Percentiles rank a stretch among this genome's conserved stretches.
Evolutionary conservation across 2,113 vertebrate species (phyloP).

Genomic region (Plecotus auritus): DNA sequence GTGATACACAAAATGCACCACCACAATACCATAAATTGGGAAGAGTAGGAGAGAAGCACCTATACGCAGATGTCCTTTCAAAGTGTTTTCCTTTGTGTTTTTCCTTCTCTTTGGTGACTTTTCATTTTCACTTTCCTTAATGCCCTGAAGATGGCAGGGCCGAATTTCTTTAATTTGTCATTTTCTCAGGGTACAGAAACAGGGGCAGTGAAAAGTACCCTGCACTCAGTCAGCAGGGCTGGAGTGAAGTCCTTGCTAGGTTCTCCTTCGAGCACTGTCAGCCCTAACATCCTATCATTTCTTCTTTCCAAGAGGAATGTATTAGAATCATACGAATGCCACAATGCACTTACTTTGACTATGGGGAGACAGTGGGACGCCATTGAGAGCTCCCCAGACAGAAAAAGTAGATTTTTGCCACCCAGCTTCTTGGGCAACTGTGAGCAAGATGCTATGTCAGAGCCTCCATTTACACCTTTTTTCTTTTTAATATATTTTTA

Average conservation of each 20-base stretch:
- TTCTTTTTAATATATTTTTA: no score
- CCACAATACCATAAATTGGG: background rate
- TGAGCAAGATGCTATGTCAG: background rate
- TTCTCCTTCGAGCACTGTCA: background rate
- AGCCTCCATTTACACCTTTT: background rate
- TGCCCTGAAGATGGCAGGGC: background rate
- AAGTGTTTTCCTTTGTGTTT: background rate
- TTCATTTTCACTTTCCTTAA: background rate
- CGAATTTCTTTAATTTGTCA: background rate
- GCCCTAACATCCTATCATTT: background rate
- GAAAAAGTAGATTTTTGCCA: background rate
- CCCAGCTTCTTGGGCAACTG: background rate
- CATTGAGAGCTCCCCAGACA: background rate
- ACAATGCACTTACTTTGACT: background rate
- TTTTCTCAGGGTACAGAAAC: background rate
- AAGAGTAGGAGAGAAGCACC: background rate
- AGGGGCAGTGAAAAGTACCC: background rate
- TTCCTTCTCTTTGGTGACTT: background rate
- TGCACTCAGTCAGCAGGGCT: background rate
- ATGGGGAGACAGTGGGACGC: no score
- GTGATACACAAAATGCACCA: background rate
- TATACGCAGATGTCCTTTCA: background rate
- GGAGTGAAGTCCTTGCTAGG: background rate
- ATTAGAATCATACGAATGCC: background rate
- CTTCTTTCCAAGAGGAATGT: background rate